Evolutionary conservation across 2,888 invertebrate genomes (phyloP).

Genomic region (Morpho deidamia): DNA sequence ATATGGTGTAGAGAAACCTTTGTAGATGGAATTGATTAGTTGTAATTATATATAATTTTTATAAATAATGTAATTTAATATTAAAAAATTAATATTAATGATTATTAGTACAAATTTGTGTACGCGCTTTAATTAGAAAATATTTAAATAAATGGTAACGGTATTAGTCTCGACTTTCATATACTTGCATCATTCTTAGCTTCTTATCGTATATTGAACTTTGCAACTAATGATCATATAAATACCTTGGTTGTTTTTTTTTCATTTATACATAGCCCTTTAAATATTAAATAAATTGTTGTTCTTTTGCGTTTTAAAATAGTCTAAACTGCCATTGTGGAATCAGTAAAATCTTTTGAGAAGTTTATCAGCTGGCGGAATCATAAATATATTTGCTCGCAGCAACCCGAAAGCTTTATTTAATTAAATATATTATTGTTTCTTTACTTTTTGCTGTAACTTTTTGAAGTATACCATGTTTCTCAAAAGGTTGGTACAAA

Average conservation of each 20-base stretch:
- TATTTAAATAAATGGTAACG: background rate
- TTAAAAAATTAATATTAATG: background rate
- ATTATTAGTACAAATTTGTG: slow-evolving; percentile 16
- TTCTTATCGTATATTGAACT: background rate
- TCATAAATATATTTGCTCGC: too few relatives aligned
- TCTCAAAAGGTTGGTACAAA: too few relatives aligned
- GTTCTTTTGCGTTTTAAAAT: too few relatives aligned
- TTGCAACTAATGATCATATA: background rate
- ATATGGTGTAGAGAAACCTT: slow-evolving; percentile 15
- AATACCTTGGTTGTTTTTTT: background rate
- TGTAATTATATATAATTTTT: background rate
- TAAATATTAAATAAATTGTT: background rate
- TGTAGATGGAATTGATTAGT: slow-evolving; percentile 1
- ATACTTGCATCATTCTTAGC: too few relatives aligned
- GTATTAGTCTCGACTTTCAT: too few relatives aligned
- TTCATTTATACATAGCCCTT: background rate
- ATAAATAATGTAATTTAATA: background rate
- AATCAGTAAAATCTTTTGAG: too few relatives aligned
- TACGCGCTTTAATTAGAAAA: slow-evolving; percentile 3
- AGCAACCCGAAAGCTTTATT: too few relatives aligned
- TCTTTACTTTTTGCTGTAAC: too few relatives aligned
- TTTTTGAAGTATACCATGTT: too few relatives aligned
- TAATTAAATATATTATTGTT: too few relatives aligned
- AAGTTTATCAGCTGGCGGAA: too few relatives aligned
- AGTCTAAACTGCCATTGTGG: too few relatives aligned